Conservation (phyloP, 2,888 invertebrate genomes). For the Rhabditoides inermis region DNA sequence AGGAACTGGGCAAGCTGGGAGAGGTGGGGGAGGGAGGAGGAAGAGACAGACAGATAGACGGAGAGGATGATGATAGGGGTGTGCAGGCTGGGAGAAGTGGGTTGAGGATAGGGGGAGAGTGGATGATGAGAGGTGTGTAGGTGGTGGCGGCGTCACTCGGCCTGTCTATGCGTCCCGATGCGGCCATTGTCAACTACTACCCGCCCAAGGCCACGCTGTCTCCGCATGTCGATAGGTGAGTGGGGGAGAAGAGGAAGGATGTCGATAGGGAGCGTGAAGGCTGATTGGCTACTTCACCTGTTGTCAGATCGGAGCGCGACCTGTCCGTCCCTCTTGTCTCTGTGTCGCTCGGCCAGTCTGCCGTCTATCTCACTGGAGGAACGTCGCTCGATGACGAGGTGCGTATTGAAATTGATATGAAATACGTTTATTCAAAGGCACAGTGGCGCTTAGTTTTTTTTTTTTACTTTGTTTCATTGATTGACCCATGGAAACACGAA, state of each 20-base stretch:
- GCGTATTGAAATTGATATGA: no score
- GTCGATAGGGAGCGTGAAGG: not conserved
- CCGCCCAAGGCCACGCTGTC: conserved; percentile 82
- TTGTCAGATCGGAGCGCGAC: conserved; percentile 42
- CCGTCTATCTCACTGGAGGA: conserved; percentile 86
- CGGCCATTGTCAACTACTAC: conserved; percentile 92
- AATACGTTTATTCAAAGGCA: no score
- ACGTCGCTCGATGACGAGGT: conserved; percentile 44
- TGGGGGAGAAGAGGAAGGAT: not conserved
- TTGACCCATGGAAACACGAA: no score
- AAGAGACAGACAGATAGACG: not conserved
- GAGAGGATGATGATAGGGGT: no score
- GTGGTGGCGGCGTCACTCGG: no score
- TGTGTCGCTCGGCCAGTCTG: conserved; percentile 86
- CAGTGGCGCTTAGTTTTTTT: no score
- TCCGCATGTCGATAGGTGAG: conserved; percentile 72
- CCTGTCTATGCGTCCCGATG: conserved; percentile 78
- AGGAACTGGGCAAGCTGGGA: conserved; percentile 32
- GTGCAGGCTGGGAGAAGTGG: no score
- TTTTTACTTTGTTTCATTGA: no score
- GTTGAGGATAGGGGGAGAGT: no score
- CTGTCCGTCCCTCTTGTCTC: no score
- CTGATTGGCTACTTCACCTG: not conserved
- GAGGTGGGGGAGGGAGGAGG: conserved; percentile 5
- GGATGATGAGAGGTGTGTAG: no score